Evolutionary conservation across 2,113 vertebrate genomes (phyloP).

Genomic region (Mastomys coucha): DNA sequence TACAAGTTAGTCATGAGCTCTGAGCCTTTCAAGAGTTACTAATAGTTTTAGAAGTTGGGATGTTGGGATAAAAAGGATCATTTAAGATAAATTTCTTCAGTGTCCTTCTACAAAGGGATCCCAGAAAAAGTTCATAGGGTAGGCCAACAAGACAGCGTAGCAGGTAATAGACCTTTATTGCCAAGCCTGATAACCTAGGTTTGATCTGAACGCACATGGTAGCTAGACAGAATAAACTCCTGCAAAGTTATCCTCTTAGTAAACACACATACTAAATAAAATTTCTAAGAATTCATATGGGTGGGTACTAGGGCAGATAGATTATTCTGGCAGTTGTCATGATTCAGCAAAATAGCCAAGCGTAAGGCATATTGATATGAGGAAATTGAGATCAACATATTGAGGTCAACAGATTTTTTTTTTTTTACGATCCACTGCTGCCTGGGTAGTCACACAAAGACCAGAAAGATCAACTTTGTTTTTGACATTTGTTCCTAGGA

Average conservation of each 20-base stretch:
- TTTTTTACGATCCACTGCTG: not conserved
- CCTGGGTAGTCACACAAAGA: not conserved
- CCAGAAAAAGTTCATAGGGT: not conserved
- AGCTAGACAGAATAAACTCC: not conserved
- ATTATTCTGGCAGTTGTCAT: conserved; percentile 18
- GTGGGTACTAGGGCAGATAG: not conserved
- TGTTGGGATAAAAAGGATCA: not conserved
- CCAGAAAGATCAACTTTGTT: not conserved
- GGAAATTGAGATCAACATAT: not conserved
- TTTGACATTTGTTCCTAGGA: conserved; percentile 21
- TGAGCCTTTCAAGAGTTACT: conserved; percentile 25
- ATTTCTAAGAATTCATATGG: not conserved
- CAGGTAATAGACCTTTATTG: not conserved
- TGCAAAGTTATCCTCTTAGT: not conserved
- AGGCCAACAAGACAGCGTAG: not conserved
- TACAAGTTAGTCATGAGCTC: conserved; percentile 14
- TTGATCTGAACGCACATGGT: not conserved
- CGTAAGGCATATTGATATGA: conserved; percentile 2
- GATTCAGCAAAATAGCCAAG: conserved; percentile 39
- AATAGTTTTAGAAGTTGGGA: conserved; percentile 34
- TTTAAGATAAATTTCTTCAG: conserved; percentile 27
- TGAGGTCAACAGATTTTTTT: not conserved
- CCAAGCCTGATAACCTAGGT: not conserved
- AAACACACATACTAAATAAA: not conserved
- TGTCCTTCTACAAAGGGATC: not conserved